These are phyloP conservation scores for Alethe castanea DNA, from an alignment of 2,113 vertebrate species.

Conservation along the genomic window DNA sequence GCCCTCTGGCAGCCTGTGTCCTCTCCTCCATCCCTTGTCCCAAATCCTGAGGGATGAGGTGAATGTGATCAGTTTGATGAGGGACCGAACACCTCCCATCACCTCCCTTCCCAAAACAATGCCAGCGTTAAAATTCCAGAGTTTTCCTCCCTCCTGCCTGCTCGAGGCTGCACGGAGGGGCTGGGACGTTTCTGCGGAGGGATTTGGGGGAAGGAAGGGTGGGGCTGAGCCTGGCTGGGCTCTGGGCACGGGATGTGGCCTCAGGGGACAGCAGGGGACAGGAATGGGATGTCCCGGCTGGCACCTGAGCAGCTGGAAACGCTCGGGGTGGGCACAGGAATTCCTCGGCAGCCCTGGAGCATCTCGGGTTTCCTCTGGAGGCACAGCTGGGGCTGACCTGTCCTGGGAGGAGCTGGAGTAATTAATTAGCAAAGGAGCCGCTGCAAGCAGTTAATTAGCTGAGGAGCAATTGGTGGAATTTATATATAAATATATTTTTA, in stretches of 20 bases:
- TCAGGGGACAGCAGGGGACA: not conserved
- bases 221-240: not conserved
- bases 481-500: too few species aligned
- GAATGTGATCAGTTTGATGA: too few species aligned
- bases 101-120: rapidly evolving
- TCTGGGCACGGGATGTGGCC: not conserved
- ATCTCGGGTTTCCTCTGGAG: not conserved
- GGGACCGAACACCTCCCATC: not conserved
- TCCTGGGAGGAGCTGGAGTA: not conserved
- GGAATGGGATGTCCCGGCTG: not conserved
- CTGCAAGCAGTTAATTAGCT: not conserved
- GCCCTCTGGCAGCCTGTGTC: too few species aligned
- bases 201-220: not conserved
- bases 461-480: not conserved
- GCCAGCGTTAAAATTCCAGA: rapidly evolving
- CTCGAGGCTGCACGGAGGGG: not conserved
- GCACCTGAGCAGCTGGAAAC: not conserved
- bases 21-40: too few species aligned
- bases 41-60: too few species aligned
- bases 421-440: not conserved
- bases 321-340: not conserved
- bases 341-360: not conserved
- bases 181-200: not conserved
- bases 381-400: not conserved
- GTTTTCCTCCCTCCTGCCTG: not conserved